Conservation (phyloP, 1,140 invertebrate species). For the Ostrea denselamellosa region DNA sequence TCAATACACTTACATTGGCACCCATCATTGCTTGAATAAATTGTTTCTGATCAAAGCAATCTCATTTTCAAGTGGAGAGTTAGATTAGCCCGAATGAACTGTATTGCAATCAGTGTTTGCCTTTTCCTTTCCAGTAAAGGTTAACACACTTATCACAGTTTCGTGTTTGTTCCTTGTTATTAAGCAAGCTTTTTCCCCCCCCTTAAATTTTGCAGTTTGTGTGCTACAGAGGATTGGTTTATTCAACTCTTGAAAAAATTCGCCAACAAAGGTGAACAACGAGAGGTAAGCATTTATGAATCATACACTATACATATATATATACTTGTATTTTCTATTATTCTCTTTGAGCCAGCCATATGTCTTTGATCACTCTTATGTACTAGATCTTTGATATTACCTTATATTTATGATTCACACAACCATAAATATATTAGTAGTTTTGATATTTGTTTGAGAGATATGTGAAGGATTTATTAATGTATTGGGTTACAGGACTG, state of each 20-base stretch:
- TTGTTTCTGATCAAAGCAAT: constrained; percentile 26
- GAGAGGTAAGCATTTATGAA: neutral
- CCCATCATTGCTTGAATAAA: constrained; percentile 14
- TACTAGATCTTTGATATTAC: neutral
- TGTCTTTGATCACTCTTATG: neutral
- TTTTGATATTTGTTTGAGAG: constrained; percentile 26
- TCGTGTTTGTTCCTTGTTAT: neutral
- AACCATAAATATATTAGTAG: neutral
- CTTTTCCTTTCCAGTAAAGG: neutral
- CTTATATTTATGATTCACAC: neutral
- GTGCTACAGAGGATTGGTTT: constrained; percentile 69
- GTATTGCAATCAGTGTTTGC: constrained; percentile 22
- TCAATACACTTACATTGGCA: constrained; percentile 13
- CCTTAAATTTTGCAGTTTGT: constrained; percentile 65
- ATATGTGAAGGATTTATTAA: constrained; percentile 6
- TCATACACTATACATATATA: neutral
- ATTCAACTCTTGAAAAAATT: constrained; percentile 66
- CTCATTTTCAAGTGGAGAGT: constrained; percentile 6
- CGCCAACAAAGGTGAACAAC: constrained; percentile 30
- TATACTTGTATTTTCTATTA: neutral
- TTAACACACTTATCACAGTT: neutral
- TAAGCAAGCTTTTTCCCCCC: neutral
- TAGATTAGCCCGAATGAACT: constrained; percentile 13
- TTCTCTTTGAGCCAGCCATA: neutral
- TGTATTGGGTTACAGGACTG: constrained; percentile 12